Evolutionary conservation across 1,140 invertebrate genomes (phyloP), one percentile per base, ranked within the genome.

Genomic region (Notospermus geniculatus): DNA sequence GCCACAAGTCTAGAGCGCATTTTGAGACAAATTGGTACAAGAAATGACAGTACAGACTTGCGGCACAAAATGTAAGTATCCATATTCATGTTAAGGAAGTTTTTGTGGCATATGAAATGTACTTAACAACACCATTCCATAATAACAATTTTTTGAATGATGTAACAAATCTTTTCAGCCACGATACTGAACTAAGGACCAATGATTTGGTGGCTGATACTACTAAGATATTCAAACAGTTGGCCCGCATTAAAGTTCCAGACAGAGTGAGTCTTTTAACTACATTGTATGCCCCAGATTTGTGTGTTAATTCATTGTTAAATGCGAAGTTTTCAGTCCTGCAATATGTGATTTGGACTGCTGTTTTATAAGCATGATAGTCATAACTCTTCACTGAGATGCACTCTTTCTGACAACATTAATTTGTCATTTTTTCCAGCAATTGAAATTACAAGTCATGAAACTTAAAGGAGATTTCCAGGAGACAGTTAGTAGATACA

Each of bases 381-480:
- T n/a, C n/a, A n/a, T n/a, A n/a, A n/a, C n/a, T n/a, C n/a, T n/a
- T n/a, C n/a, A n/a, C n/a, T n/a, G n/a, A n/a, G n/a, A n/a, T n/a
- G n/a, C n/a, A n/a, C n/a, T n/a, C n/a, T 36, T 36, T 7, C 15
- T 36, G 4, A 7, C 32, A 36, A 36, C 32, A 36, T 15, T 36
- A 36, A 7, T 36, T 36, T 15, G 25, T 54, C 17, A 57, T 46
- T 63, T 28, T 52, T 65, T 71, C 55, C 66, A 91, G 72, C 86
- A 89, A 59, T 88, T 90, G 70, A 90, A 90, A 72, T 82, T 93
- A 63, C 90, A 93, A 80, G 85, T 91, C 46, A 91, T 91, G 67
- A 87, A 90, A 77, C 82, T 95, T 0, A 90, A 87, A 5, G 87
- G 87, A 69, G 89, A 90, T 66, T 93, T 93, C 74, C 87, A 87